Evolutionary conservation across 1,140 invertebrate genomes (phyloP), one percentile per base, ranked within the genome.

Genomic region (Panagrolaimus sp.): DNA sequence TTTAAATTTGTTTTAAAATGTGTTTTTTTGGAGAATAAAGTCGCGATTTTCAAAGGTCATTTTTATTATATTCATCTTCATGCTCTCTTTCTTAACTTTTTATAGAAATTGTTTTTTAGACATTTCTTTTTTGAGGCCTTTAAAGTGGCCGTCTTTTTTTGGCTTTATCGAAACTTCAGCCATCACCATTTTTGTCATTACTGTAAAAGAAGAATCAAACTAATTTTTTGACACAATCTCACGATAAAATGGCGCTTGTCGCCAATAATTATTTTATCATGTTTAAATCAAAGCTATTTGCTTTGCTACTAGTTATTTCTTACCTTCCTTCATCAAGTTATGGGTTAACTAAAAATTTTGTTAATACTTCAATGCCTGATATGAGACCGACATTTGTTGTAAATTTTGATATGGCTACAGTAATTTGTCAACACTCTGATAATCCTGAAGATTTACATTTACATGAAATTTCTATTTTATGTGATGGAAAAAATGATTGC

Each of bases 331-430:
- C 31, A 7, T 38, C 7, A 38, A 38, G 31, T 38, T 38, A 38
- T 38, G 31, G 31, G 7, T 38, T 38, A 38, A 38, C 31, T 7
- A 38, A 76, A 62, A 72, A 65, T 38, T 77, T 77, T 65, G 73
- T 78, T 4, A 77, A 77, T 51, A 66, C 48, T 11, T 77, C 76
- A 9, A 72, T 79, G 65, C 73, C 73, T 11, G 70, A 72, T 23
- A 71, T 66, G n/a, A 51, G 71, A 66, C 77, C 75, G 9, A 78
- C 69, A n/a, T 78, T 78, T 63, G 75, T 78, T 4, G 76, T 78
- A 38, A 80, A 78, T 68, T 78, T 78, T 51, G 77, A 80, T 63
- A 75, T 78, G n/a, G 48, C 77, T n/a, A 75, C 68, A 62, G 78
- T 78, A n/a, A 80, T 78, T 43, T 78, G 77, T 69, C 77, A 78